Conservation (phyloP, 2,888 invertebrate genomes). For the Chrysolina haemoptera region DNA sequence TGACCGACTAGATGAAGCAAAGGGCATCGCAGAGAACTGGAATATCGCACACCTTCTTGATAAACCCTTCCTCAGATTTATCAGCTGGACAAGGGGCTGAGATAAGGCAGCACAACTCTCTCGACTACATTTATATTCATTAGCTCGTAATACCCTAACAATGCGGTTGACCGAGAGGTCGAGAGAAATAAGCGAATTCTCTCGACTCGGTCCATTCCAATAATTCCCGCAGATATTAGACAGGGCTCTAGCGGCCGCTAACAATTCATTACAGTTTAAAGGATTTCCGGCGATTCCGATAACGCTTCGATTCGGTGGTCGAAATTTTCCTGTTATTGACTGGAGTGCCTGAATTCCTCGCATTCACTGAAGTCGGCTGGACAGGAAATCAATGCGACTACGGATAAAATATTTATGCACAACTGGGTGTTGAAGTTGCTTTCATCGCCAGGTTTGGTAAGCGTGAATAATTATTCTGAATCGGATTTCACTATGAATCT, state of each 20-base stretch:
- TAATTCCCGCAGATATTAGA: conserved; percentile 48
- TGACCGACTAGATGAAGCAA: not conserved
- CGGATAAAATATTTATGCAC: too few species aligned
- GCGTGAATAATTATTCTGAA: too few species aligned
- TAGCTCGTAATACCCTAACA: conserved; percentile 64
- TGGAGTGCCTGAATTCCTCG: not conserved
- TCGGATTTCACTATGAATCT: too few species aligned
- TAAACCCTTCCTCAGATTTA: conserved; percentile 46
- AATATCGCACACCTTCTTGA: not conserved
- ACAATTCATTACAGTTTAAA: conserved; percentile 50
- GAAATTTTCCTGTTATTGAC: not conserved
- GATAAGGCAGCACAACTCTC: conserved; percentile 37
- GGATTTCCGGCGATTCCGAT: conserved; percentile 43
- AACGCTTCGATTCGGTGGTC: conserved; percentile 27
- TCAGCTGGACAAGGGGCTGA: conserved; percentile 40
- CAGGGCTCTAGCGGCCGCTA: conserved; percentile 36
- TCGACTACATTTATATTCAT: conserved; percentile 67
- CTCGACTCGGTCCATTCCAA: conserved; percentile 43
- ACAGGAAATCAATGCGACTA: too few species aligned
- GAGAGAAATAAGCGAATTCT: conserved; percentile 41
- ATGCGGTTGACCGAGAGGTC: conserved; percentile 65
- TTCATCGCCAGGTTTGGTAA: too few species aligned
- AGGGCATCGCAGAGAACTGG: not conserved
- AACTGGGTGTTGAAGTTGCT: too few species aligned
- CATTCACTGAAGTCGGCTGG: too few species aligned